Conservation (phyloP, 2,888 invertebrate species). For the Odontomyia ornata region DNA sequence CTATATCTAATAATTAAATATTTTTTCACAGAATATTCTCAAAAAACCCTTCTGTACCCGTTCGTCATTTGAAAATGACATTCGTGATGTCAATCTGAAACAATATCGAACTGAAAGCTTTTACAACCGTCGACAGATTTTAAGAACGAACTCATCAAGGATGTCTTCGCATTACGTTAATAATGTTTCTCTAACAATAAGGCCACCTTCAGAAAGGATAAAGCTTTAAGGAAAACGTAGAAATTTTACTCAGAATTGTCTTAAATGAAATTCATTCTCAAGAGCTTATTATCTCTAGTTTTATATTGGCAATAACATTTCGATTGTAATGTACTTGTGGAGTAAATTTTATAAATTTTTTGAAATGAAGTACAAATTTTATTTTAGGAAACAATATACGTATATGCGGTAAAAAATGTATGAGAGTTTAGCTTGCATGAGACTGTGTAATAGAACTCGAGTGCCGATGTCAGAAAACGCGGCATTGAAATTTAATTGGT, state of each 20-base stretch:
- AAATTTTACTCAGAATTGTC: background rate
- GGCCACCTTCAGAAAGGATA: constrained; percentile 31
- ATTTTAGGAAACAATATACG: constrained; percentile 10
- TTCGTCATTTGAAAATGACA: constrained; percentile 39
- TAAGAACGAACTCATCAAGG: constrained; percentile 40
- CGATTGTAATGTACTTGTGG: background rate
- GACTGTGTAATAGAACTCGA: background rate
- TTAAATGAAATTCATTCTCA: constrained; percentile 16
- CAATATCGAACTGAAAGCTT: constrained; percentile 40
- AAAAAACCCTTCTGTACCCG: constrained; percentile 39
- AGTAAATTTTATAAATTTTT: constrained; percentile 32
- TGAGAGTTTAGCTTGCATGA: background rate
- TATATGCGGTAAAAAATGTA: background rate
- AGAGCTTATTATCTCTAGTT: constrained; percentile 33
- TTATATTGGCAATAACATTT: background rate
- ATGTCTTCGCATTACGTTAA: constrained; percentile 42
- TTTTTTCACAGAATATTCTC: constrained; percentile 30
- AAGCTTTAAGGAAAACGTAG: constrained; percentile 18
- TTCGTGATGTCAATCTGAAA: constrained; percentile 45
- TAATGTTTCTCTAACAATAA: constrained; percentile 26
- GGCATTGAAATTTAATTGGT: too few relatives aligned
- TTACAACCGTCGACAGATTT: constrained; percentile 33
- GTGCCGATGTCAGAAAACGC: too few relatives aligned
- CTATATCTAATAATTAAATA: too few relatives aligned
- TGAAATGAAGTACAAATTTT: constrained; percentile 34